Evolutionary conservation across 2,797 vertebrate genomes (phyloP).

Genomic region (Halcyon smyrnensis): DNA sequence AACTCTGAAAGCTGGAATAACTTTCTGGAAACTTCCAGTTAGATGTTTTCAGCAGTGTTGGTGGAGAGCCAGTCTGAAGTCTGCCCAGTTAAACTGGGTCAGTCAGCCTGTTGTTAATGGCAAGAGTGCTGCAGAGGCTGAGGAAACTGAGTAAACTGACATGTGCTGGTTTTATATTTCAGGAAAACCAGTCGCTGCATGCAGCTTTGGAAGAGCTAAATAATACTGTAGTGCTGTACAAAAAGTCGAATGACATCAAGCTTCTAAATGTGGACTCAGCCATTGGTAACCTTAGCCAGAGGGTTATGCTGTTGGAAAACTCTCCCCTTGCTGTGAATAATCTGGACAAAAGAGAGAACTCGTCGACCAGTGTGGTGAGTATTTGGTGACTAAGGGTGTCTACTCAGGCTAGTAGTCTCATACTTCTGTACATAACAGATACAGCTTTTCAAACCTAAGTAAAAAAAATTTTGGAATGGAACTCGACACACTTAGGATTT

Average conservation of each 20-base stretch:
- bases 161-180: constrained; percentile 61
- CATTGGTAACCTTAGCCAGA: constrained; percentile 75
- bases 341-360: constrained; percentile 61
- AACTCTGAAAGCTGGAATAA: constrained; percentile 14
- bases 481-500: not conserved
- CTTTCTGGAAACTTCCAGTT: constrained; percentile 26
- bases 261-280: constrained; percentile 73
- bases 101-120: not conserved
- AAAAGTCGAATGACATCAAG: constrained; percentile 76
- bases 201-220: constrained; percentile 78
- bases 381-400: not conserved
- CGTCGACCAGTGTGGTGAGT: constrained; percentile 66
- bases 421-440: not conserved
- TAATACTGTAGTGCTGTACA: constrained; percentile 60
- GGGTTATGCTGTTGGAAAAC: constrained; percentile 74
- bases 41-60: not conserved
- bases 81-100: constrained; percentile 23
- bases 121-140: not conserved
- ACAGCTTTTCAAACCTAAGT: not conserved
- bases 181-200: constrained; percentile 77
- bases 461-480: not conserved
- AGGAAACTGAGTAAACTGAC: constrained; percentile 13
- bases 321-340: constrained; percentile 57
- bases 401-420: not conserved
- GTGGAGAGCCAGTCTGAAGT: not conserved